Conservation (phyloP, 2,797 vertebrate species). For the Anomalospiza imberbis region DNA sequence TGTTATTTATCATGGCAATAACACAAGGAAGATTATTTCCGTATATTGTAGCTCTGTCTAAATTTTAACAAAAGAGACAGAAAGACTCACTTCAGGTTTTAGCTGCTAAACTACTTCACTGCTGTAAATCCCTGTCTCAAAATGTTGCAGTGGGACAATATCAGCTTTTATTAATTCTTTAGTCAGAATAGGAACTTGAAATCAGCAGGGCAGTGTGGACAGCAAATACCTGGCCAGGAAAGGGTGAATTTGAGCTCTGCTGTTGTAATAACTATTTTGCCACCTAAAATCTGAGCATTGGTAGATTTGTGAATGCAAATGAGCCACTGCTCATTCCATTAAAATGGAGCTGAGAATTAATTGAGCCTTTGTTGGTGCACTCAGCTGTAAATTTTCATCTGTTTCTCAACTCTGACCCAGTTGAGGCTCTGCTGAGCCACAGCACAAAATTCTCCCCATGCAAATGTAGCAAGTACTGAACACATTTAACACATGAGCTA, state of each 20-base stretch:
- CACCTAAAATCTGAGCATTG: conserved; percentile 25
- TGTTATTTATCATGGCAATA: conserved; percentile 10
- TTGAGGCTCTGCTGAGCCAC: conserved; percentile 42
- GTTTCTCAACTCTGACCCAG: conserved; percentile 55
- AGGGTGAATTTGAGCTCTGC: not conserved
- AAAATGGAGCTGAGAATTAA: conserved; percentile 62
- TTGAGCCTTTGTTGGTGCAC: conserved; percentile 38
- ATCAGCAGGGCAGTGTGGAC: not conserved
- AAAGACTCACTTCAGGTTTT: not conserved
- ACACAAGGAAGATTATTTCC: not conserved
- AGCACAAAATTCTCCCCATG: not conserved
- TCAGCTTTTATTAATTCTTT: not conserved
- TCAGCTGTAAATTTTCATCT: conserved; percentile 58
- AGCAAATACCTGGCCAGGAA: not conserved
- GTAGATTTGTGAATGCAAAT: conserved; percentile 39
- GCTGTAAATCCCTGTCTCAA: not conserved
- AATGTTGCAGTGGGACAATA: not conserved
- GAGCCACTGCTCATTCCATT: conserved; percentile 50
- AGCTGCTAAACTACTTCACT: not conserved
- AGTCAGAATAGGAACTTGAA: not conserved
- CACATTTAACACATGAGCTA: conserved; percentile 55
- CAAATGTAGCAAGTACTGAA: conserved; percentile 9
- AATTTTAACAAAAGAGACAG: not conserved
- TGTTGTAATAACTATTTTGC: conserved; percentile 1
- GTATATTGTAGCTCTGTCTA: not conserved